Percentiles rank a stretch among this genome's conserved stretches.
These are phyloP conservation scores for Blastobasis adustella DNA, from an alignment of 2,888 invertebrate genomes.

Conservation along the genomic window DNA sequence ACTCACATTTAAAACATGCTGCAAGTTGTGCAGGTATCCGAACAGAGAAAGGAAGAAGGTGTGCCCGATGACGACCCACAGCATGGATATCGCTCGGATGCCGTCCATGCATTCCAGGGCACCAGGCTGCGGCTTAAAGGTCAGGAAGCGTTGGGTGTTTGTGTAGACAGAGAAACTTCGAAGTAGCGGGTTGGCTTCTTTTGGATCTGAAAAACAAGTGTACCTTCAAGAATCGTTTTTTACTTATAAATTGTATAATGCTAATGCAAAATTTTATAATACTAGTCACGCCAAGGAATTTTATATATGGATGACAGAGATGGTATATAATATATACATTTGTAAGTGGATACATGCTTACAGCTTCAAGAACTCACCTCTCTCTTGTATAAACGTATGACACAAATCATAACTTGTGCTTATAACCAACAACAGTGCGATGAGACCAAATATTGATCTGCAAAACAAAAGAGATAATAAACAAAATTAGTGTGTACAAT, in stretches of 20 bases:
- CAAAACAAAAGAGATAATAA: constrained; percentile 14
- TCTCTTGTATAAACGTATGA: constrained; percentile 24
- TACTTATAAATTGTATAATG: neutral
- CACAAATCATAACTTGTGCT: constrained; percentile 41
- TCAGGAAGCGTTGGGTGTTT: constrained; percentile 42
- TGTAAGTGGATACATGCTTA: no score
- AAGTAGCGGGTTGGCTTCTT: constrained; percentile 20
- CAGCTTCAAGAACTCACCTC: constrained; percentile 23
- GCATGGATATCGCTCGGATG: neutral
- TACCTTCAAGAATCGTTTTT: neutral
- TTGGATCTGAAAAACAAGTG: constrained; percentile 17
- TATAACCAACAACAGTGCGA: constrained; percentile 24
- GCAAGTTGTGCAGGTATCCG: neutral
- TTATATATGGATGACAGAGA: no score
- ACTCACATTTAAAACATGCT: neutral
- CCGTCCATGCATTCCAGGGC: neutral
- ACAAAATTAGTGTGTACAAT: no score
- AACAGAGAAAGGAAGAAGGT: neutral
- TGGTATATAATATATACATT: no score
- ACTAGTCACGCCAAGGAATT: no score
- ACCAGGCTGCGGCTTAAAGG: neutral
- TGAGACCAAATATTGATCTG: constrained; percentile 36
- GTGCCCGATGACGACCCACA: neutral
- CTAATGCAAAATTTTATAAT: neutral
- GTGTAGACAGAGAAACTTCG: constrained; percentile 50